These are phyloP conservation scores for Trachelus stipa DNA, from an alignment of 2,888 invertebrate species.

Conservation along the genomic window DNA sequence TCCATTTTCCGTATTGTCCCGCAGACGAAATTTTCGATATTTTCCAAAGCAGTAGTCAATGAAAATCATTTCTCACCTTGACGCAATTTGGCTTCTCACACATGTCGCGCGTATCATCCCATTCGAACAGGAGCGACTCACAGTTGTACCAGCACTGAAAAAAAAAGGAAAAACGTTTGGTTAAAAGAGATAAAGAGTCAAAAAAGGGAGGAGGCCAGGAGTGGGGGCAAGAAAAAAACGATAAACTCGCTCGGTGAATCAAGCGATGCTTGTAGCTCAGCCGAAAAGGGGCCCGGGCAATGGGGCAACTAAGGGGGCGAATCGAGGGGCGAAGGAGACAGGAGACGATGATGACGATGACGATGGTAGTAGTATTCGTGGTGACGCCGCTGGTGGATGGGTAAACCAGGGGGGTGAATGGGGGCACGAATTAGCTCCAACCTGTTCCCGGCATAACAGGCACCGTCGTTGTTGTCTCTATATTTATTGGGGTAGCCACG, in stretches of 20 bases:
- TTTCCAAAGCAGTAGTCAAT: background rate
- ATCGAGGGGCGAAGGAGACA: constrained; percentile 17
- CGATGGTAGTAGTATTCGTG: constrained; percentile 12
- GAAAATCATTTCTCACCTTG: background rate
- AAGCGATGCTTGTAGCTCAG: constrained; percentile 52
- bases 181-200: constrained; percentile 23
- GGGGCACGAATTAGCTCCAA: constrained; percentile 62
- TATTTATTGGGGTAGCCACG: constrained; percentile 63
- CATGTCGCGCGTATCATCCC: constrained; percentile 55
- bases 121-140: constrained; percentile 57
- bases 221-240: constrained; percentile 48
- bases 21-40: background rate
- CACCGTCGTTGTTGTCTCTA: constrained; percentile 62
- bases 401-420: constrained; percentile 30
- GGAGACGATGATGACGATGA: constrained; percentile 13
- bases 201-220: constrained; percentile 1
- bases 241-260: constrained; percentile 52
- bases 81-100: constrained; percentile 43
- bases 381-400: background rate
- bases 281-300: constrained; percentile 12
- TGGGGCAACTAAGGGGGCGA: constrained; percentile 23
- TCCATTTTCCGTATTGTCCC: background rate
- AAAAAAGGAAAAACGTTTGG: constrained; percentile 23
- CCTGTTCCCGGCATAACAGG: constrained; percentile 60
- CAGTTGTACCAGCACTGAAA: constrained; percentile 63